Evolutionary conservation across 1,140 invertebrate species (phyloP).

Genomic region (Drosophila parvula): DNA sequence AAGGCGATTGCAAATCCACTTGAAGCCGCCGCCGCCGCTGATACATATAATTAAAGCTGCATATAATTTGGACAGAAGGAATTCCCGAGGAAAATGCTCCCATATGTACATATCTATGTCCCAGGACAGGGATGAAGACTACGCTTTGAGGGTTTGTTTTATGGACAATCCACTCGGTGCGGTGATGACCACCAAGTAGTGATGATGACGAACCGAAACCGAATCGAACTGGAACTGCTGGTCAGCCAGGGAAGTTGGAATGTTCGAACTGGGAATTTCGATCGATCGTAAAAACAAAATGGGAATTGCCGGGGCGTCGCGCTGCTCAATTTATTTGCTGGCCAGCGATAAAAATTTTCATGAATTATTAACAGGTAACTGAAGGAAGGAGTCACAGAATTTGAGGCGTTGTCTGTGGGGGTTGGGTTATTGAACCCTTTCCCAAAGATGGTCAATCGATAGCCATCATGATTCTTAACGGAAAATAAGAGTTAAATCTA

Average conservation of each 20-base stretch:
- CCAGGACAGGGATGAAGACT: constrained; percentile 23
- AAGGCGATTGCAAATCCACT: constrained; percentile 35
- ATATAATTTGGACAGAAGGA: not conserved
- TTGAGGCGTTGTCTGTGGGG: not conserved
- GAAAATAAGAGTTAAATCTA: too few relatives aligned
- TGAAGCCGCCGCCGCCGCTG: not conserved
- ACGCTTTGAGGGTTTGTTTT: constrained; percentile 27
- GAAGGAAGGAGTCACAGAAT: constrained; percentile 10
- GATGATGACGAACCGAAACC: constrained; percentile 58
- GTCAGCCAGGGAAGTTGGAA: constrained; percentile 36
- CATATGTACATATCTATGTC: constrained; percentile 37
- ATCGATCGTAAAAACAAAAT: constrained; percentile 80
- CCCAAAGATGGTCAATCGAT: constrained; percentile 18
- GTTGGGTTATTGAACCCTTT: constrained; percentile 64
- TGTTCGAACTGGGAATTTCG: constrained; percentile 78
- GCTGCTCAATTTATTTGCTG: constrained; percentile 74
- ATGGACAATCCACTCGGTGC: constrained; percentile 25
- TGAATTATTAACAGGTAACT: constrained; percentile 78
- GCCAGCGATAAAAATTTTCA: constrained; percentile 68
- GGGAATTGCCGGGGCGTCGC: constrained; percentile 57
- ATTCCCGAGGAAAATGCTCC: constrained; percentile 26
- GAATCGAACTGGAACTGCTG: constrained; percentile 26
- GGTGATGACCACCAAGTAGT: constrained; percentile 29
- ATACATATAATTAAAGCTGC: constrained; percentile 40
- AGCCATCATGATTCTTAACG: not conserved